These are phyloP conservation scores for Callipepla squamata DNA, from an alignment of 2,113 vertebrate species.

Conservation along the genomic window DNA sequence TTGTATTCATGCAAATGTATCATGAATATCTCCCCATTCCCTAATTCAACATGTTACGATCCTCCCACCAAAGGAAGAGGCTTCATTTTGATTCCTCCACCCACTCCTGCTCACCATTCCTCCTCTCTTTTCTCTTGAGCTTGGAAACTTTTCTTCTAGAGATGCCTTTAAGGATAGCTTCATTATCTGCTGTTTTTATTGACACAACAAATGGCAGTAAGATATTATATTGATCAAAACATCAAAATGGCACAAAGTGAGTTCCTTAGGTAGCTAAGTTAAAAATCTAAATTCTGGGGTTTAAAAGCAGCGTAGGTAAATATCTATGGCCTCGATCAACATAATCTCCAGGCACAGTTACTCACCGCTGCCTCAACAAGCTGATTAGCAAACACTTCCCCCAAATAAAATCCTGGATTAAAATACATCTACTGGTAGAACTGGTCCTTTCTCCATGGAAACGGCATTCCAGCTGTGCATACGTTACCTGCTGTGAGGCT, in stretches of 20 bases:
- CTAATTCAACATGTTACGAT: background rate
- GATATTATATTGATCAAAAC: background rate
- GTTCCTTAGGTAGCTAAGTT: background rate
- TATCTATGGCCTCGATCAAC: accelerated
- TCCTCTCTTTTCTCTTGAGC: background rate
- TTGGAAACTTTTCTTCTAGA: background rate
- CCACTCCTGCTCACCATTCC: background rate
- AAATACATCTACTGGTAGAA: background rate
- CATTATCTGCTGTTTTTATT: background rate
- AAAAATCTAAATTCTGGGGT: background rate
- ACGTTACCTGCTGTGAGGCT: slow-evolving; percentile 92
- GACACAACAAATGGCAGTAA: background rate
- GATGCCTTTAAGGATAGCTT: background rate
- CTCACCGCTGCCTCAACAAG: background rate
- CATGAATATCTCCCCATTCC: background rate
- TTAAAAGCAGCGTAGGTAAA: background rate
- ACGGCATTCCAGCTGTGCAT: background rate
- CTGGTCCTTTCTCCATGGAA: background rate
- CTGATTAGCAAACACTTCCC: background rate
- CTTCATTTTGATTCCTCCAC: background rate
- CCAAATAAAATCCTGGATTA: background rate
- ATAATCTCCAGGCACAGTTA: background rate
- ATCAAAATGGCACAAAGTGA: background rate
- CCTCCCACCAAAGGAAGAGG: background rate
- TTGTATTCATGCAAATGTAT: background rate